These are phyloP conservation scores for Embiotoca jacksoni DNA, from an alignment of 2,113 vertebrate species.

Conservation along the genomic window DNA sequence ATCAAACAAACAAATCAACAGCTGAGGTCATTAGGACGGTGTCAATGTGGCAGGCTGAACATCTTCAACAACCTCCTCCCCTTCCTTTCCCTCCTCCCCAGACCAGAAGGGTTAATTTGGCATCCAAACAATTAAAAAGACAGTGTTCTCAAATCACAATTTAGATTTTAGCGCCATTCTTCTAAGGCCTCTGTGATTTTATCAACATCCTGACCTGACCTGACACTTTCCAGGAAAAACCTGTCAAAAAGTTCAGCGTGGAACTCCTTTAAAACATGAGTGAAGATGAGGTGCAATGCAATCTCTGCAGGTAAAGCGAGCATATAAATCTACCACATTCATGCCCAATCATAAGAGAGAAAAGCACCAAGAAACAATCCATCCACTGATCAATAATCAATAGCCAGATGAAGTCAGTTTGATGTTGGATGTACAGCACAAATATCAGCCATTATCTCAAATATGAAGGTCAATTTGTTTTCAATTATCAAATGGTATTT, in stretches of 20 bases:
- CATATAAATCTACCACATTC: not conserved
- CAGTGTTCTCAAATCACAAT: not conserved
- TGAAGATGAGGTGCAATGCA: too few species aligned
- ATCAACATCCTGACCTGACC: not conserved
- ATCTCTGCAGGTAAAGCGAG: too few species aligned
- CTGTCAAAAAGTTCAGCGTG: not conserved
- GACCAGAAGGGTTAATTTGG: not conserved
- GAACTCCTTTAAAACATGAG: too few species aligned
- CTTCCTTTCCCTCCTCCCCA: not conserved
- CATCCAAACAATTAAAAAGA: not conserved
- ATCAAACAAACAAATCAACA: slow-evolving; percentile 59
- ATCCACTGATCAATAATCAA: too few species aligned
- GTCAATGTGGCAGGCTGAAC: slow-evolving; percentile 1
- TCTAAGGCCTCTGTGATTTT: not conserved
- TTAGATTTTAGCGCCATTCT: not conserved
- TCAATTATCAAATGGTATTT: too few species aligned
- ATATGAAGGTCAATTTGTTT: too few species aligned
- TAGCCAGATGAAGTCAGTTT: too few species aligned
- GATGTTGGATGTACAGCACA: too few species aligned
- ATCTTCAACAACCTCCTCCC: not conserved
- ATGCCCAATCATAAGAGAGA: too few species aligned
- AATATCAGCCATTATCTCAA: too few species aligned
- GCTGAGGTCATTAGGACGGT: slow-evolving; percentile 39
- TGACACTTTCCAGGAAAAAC: not conserved
- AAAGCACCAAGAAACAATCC: too few species aligned